Base-by-base conservation (phyloP, 2,797 vertebrate genomes). In the Sebastes miniatus region DNA sequence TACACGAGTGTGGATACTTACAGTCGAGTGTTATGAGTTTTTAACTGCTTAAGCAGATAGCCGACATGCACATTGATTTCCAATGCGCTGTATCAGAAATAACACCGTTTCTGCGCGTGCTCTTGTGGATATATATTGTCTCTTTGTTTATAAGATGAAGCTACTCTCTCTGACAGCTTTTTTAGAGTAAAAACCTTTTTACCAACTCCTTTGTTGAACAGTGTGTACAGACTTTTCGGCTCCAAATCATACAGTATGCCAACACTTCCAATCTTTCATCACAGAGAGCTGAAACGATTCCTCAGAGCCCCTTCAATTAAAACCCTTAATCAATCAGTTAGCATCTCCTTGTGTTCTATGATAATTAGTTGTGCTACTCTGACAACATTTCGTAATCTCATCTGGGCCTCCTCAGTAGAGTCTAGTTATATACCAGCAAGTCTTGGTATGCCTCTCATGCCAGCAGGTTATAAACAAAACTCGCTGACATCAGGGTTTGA, bases 311-410 rank as follows among this genome's bases (percentile, higher is more conserved):
- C 86, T 90, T 91, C 88, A 92, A 91, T 89, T 94, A 89, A 86
- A 91, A 84, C 85, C 83, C 78, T 88, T 90, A 93, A 93, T 93
- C 92, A 94, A 90, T 91, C 83, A 90, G 84, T 94, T 89, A 87
- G 84, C 80, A 88, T 93, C 85, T 87, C 87, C 81, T 88, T 81
- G 80, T 92, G 81, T 91, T 91, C 81, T 84, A 79, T 87, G 84
- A 87, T 90, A 93, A 92, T 91, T 92, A 89, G 74, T 83, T 86
- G 76, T 86, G 86, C 86, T 83, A 66, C 83, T 87, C 69, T 87
- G 85, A 89, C 79, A 89, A 77, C 79, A 77, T 85, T 90, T 82
- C 27, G n/a, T 89, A 93, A 88, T 92, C 66, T 85, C 85, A 83
- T 88, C 76, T 86, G 74, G 50, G 73, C 65, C 67, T 88, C 62